Percentiles rank a stretch among this genome's conserved stretches.
These are phyloP conservation scores for Conus betulinus DNA, from an alignment of 1,140 invertebrate genomes.

Conservation along the genomic window DNA sequence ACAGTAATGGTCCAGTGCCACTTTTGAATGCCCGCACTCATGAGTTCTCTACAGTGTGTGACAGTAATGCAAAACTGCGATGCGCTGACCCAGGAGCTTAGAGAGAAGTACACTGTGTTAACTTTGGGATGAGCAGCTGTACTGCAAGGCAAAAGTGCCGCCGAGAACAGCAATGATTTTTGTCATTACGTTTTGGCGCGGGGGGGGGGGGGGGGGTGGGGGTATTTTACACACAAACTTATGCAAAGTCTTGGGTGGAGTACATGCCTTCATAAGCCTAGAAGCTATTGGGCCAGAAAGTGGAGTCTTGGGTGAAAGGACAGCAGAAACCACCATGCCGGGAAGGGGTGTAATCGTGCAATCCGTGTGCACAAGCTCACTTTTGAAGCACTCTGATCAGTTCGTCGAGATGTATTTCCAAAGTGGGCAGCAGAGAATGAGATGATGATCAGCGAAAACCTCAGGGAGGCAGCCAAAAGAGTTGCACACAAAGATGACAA, in stretches of 20 bases:
- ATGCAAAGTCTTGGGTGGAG: neutral
- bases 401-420: neutral
- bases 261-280: neutral
- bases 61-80: too few species aligned
- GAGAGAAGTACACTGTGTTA: too few species aligned
- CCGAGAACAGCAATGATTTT: too few species aligned
- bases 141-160: too few species aligned
- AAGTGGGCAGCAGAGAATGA: neutral
- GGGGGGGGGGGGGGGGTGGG: too few species aligned
- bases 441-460: neutral
- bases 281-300: neutral
- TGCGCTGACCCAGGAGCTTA: too few species aligned
- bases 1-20: neutral
- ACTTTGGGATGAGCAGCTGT: too few species aligned
- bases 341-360: neutral
- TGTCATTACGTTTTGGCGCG: too few species aligned
- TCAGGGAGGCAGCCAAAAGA: too few species aligned
- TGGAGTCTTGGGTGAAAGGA: neutral
- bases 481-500: neutral
- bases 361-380: slow-evolving; percentile 10
- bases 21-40: neutral
- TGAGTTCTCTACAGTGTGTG: too few species aligned
- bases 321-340: neutral
- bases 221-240: neutral
- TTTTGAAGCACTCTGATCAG: neutral